Evolutionary conservation across 2,888 invertebrate genomes (phyloP).

Genomic region (Cephus rjabovi): DNA sequence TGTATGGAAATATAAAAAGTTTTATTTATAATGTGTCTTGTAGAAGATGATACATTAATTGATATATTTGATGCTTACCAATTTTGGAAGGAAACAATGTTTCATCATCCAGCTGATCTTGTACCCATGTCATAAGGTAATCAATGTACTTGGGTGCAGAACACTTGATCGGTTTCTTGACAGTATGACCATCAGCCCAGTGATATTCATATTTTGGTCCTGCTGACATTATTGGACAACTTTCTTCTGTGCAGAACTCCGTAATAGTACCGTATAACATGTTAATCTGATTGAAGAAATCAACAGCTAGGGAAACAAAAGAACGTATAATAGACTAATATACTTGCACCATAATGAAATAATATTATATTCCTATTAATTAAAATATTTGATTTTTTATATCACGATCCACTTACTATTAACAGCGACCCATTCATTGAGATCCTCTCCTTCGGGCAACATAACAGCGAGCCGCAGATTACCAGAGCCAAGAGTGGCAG

Average conservation of each 20-base stretch:
- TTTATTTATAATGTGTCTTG: background rate
- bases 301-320: slow-evolving; percentile 82
- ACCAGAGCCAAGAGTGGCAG: slow-evolving; percentile 96
- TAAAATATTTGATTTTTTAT: background rate
- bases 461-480: slow-evolving; percentile 96
- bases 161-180: slow-evolving; percentile 98
- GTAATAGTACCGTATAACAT: slow-evolving; percentile 99
- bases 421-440: slow-evolving; percentile 99
- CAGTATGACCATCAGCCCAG: slow-evolving; percentile 99
- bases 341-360: no score
- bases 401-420: slow-evolving; percentile 83
- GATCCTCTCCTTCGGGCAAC: slow-evolving; percentile 98
- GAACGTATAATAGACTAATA: background rate
- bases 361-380: background rate
- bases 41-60: no score
- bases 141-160: slow-evolving; percentile 99
- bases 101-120: slow-evolving; percentile 99
- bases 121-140: slow-evolving; percentile 99
- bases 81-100: slow-evolving; percentile 98
- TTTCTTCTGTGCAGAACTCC: slow-evolving; percentile 98
- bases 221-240: slow-evolving; percentile 98
- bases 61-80: slow-evolving; percentile 67
- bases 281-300: slow-evolving; percentile 99
- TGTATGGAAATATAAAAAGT: slow-evolving; percentile 54
- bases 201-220: slow-evolving; percentile 99